These are phyloP conservation scores for Hymenopus coronatus DNA, from an alignment of 2,888 invertebrate species.

Conservation along the genomic window DNA sequence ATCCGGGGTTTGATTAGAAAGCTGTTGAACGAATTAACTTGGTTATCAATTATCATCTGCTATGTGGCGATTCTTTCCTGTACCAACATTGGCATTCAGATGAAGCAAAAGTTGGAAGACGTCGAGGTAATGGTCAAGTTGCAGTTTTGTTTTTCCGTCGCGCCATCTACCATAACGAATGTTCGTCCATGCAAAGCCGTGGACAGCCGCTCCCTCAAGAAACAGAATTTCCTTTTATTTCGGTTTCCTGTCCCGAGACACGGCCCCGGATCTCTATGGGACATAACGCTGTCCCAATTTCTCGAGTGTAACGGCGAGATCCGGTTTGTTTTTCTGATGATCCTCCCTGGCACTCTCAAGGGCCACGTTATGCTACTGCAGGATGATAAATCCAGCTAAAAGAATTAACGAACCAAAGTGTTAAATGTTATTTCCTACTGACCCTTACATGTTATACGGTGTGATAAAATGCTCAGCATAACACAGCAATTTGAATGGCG, in stretches of 20 bases:
- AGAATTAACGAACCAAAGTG: constrained; percentile 11
- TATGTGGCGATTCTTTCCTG: too few relatives aligned
- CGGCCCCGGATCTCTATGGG: background rate
- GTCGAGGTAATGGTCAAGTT: too few relatives aligned
- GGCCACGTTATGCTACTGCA: background rate
- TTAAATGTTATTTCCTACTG: background rate
- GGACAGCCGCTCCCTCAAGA: background rate
- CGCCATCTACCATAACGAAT: background rate
- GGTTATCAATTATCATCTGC: too few relatives aligned
- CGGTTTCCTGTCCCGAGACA: background rate
- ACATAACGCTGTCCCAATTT: background rate
- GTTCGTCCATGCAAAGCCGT: background rate
- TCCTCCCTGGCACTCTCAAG: background rate
- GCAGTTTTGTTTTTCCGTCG: background rate
- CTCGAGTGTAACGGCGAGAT: background rate
- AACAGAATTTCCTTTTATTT: background rate
- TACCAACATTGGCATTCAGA: too few relatives aligned
- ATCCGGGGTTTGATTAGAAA: too few relatives aligned
- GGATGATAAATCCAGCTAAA: constrained; percentile 1
- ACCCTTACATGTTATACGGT: too few relatives aligned
- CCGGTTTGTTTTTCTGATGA: background rate
- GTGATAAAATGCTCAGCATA: too few relatives aligned
- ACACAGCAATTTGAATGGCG: too few relatives aligned
- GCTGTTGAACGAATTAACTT: too few relatives aligned
- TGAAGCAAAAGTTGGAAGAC: too few relatives aligned